Evolutionary conservation across 2,797 vertebrate genomes (phyloP).

Genomic region (Urocyon cinereoargenteus): DNA sequence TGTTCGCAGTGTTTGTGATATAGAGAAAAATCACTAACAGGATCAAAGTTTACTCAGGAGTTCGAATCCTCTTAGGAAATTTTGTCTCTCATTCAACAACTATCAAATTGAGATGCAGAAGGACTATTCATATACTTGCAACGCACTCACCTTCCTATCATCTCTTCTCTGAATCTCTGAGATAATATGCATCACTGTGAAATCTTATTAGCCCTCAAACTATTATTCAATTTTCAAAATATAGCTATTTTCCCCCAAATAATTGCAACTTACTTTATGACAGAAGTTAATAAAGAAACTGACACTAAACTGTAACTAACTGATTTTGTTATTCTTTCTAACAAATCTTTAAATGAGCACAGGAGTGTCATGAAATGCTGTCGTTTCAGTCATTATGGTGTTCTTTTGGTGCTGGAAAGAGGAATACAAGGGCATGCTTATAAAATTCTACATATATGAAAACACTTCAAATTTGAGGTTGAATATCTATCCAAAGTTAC

Average conservation of each 20-base stretch:
- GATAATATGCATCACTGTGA: background rate
- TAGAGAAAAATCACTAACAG: background rate
- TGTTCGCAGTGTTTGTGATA: background rate
- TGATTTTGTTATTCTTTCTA: conserved; percentile 26
- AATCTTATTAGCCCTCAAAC: background rate
- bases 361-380: background rate
- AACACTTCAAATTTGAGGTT: background rate
- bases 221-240: background rate
- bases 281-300: background rate
- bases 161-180: background rate
- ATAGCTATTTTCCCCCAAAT: background rate
- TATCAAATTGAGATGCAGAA: background rate
- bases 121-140: background rate
- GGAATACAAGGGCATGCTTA: background rate
- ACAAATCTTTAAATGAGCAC: background rate
- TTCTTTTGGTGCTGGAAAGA: background rate
- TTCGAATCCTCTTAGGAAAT: background rate
- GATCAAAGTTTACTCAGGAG: background rate
- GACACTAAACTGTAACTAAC: background rate
- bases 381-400: background rate
- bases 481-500: background rate
- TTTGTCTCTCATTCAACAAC: background rate
- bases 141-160: background rate
- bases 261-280: background rate
- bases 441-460: background rate